These are phyloP conservation scores for Drosophila malerkotliana DNA, from an alignment of 1,140 invertebrate species.

Conservation along the genomic window DNA sequence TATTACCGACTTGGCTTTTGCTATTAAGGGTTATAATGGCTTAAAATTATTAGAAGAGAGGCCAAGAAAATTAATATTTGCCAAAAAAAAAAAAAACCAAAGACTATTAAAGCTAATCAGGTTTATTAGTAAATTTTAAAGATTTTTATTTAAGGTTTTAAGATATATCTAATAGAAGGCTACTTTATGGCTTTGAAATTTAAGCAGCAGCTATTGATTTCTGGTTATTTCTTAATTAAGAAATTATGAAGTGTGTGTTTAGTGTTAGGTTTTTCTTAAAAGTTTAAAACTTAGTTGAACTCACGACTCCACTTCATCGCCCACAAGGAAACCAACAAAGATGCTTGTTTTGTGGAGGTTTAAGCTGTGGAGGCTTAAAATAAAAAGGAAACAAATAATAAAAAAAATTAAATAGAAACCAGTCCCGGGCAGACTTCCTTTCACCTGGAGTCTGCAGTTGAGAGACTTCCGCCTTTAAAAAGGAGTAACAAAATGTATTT, in stretches of 20 bases:
- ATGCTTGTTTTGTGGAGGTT: neutral
- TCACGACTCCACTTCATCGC: neutral
- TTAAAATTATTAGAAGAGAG: too few relatives aligned
- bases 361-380: neutral
- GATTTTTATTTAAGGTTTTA: too few relatives aligned
- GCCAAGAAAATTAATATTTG: too few relatives aligned
- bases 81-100: too few relatives aligned
- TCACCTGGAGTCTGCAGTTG: constrained; percentile 1
- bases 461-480: constrained; percentile 5
- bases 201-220: too few relatives aligned
- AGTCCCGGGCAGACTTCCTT: constrained; percentile 15
- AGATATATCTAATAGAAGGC: too few relatives aligned
- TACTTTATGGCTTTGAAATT: too few relatives aligned
- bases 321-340: constrained; percentile 1
- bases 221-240: too few relatives aligned
- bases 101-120: too few relatives aligned
- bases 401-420: neutral
- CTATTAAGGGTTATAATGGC: neutral
- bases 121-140: too few relatives aligned
- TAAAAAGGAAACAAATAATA: neutral
- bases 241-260: too few relatives aligned
- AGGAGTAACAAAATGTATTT: neutral
- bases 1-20: neutral
- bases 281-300: neutral
- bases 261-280: too few relatives aligned